Percentiles rank a stretch among this genome's conserved stretches.
Evolutionary conservation across 2,113 vertebrate genomes (phyloP).

Genomic region (Lagopus muta): DNA sequence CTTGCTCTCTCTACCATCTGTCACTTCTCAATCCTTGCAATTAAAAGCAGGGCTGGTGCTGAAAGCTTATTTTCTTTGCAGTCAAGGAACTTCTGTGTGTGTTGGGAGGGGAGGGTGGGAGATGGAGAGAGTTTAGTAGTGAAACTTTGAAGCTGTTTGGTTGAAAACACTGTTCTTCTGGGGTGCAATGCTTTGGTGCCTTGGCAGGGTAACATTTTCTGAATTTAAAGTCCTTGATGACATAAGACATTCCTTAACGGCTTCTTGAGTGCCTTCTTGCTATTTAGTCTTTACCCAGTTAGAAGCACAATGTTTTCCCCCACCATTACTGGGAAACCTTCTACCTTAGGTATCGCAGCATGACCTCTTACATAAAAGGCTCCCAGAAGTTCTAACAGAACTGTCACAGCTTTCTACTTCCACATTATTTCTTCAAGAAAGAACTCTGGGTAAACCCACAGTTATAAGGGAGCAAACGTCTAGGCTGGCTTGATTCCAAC

Average conservation of each 20-base stretch:
- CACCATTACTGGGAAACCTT: no score
- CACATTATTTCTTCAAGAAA: fast-evolving
- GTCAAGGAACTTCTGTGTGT: neutral
- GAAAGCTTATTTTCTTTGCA: neutral
- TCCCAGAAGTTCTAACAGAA: neutral
- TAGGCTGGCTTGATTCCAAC: neutral
- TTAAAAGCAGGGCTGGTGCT: constrained; percentile 52
- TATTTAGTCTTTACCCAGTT: fast-evolving
- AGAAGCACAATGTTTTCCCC: neutral
- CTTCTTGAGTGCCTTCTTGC: neutral
- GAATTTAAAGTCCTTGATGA: no score
- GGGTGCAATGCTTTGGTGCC: neutral
- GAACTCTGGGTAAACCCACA: neutral
- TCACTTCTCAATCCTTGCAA: constrained; percentile 41
- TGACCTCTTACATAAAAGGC: no score
- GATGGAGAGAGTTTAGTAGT: neutral
- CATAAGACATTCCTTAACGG: no score
- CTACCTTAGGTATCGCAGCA: neutral
- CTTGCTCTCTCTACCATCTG: constrained; percentile 66
- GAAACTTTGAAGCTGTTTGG: neutral
- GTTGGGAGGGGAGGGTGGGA: neutral
- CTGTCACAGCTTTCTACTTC: neutral
- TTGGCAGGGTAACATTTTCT: neutral
- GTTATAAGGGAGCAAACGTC: neutral
- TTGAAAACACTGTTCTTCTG: neutral